Base-by-base conservation (phyloP, 2,888 invertebrate genomes). In the Drosophila mayaguana region DNA sequence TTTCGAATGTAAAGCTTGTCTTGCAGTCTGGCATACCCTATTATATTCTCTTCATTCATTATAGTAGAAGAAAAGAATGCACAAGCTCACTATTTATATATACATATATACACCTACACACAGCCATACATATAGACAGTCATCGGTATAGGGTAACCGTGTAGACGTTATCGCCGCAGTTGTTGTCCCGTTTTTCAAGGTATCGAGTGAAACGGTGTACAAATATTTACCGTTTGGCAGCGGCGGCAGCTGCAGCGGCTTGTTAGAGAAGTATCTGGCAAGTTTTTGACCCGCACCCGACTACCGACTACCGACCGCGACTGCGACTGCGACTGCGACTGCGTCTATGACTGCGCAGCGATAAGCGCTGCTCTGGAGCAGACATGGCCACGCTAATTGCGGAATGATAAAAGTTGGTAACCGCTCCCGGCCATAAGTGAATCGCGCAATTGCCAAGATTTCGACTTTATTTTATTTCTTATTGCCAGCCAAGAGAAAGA, bases 331-430 rank as follows among this genome's bases (percentile, higher is more conserved):
- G 46, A 28, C 46, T 28, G 8, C 70, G 70, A 74, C 69, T 63
- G 45, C 5, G n/a, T 12, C 28, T n/a, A 6, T n/a, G 48, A 56
- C 51, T 46, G 46, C 68, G 51, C 59, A 54, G 65, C 73, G 88
- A 90, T 89, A 90, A 90, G 86, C 79, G 60, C 54, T 51, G 60
- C 77, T 51, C 57, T 28, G 28, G 28, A 8, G 28, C 77, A 75
- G 86, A 89, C 90, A 89, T 78, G 83, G 73, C 71, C 83, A 65
- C 77, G 78, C 80, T 89, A 90, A 89, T 89, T 89, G 90, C 89
- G 70, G 88, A 73, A 81, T 81, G 90, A 89, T 88, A 89, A 89
- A 85, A 76, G 56, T 63, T 71, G 77, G 78, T 78, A 71, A 70
- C 63, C 63, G 66, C 73, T 73, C 53, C 59, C 68, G 48, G 68